phyloP scores from a whole-genome alignment of 2,797 vertebrate species.

The Melanotaenia maccullochi region DNA sequence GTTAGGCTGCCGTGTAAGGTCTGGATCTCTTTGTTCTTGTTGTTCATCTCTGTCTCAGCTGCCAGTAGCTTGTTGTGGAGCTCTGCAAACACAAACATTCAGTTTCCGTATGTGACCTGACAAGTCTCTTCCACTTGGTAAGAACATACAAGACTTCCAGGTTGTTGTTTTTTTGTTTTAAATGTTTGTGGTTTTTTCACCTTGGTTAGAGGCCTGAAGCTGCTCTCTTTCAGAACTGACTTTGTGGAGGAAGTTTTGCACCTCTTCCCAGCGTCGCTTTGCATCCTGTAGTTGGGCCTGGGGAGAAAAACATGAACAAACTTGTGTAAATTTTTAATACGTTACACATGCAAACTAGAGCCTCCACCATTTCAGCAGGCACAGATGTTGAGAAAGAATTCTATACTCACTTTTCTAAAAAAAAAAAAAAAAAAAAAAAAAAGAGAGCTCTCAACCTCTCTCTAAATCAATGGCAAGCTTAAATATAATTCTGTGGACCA shows the following conservation, averaged over 20 bases:
- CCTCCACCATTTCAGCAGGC: neutral
- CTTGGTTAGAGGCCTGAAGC: slow-evolving; percentile 90
- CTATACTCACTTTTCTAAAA: neutral
- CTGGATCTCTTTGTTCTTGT: slow-evolving; percentile 92
- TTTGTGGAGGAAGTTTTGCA: slow-evolving; percentile 92
- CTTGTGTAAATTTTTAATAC: slow-evolving; percentile 11
- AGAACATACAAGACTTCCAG: neutral
- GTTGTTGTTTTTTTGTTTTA: neutral
- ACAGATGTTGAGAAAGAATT: neutral
- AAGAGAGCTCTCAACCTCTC: neutral
- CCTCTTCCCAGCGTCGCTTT: slow-evolving; percentile 93
- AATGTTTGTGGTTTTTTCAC: slow-evolving; percentile 64
- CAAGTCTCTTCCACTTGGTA: neutral
- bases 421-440: neutral
- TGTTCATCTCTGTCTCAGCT: slow-evolving; percentile 86
- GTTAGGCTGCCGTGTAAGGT: slow-evolving; percentile 92
- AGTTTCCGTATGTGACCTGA: slow-evolving; percentile 3
- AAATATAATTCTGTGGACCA: neutral
- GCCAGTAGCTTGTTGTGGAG: slow-evolving; percentile 91
- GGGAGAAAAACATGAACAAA: slow-evolving; percentile 14
- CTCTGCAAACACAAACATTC: slow-evolving; percentile 74
- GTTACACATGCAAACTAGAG: slow-evolving; percentile 2
- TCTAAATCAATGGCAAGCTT: neutral
- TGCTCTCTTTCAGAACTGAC: slow-evolving; percentile 92
- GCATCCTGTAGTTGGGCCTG: slow-evolving; percentile 93